Base-by-base conservation (phyloP, 2,888 invertebrate genomes). In the Dasypolia templi region DNA sequence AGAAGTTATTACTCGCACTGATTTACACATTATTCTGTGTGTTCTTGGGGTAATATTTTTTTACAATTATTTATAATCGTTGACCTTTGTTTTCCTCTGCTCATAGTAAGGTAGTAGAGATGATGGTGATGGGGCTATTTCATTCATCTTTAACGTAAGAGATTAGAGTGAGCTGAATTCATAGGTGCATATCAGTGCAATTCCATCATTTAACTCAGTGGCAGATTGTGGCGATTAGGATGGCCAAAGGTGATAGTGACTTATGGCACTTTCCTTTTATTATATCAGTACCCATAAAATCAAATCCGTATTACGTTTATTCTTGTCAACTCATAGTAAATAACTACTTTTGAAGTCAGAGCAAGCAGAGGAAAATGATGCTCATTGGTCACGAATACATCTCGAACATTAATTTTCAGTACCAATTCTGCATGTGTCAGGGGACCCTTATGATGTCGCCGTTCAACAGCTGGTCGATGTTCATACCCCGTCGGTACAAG, bases 391-490 rank as follows among this genome's bases (percentile, higher is more conserved):
- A n/a, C n/a, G n/a, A n/a, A n/a, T n/a, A n/a, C n/a, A n/a, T n/a
- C n/a, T n/a, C n/a, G n/a, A n/a, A n/a, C n/a, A n/a, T 39, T 66
- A 46, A 44, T 68, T 77, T 69, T 7, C 89, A 93, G 93, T 93
- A 91, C 73, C 93, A 93, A 82, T 89, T 92, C 77, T 90, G 90
- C 72, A 92, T 92, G 92, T 88, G 86, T 72, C 92, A 92, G 87
- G 93, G 91, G 14, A 89, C 84, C 2, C 72, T 92, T 32, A 82
- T 91, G 0, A 42, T 92, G 32, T 91, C 92, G 0, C 88, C 87
- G 9, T 91, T 87, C 78, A 93, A 92, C 78, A 88, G 89, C 70
- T 93, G 92, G 92, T 90, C 92, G 2, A 84, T 90, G 64, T 86
- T 86, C 46, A 66, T 92, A 2, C 79, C 72, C 3, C 85, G 86